phyloP scores from a whole-genome alignment of 2,888 invertebrate genomes.

The Acleris holmiana region DNA sequence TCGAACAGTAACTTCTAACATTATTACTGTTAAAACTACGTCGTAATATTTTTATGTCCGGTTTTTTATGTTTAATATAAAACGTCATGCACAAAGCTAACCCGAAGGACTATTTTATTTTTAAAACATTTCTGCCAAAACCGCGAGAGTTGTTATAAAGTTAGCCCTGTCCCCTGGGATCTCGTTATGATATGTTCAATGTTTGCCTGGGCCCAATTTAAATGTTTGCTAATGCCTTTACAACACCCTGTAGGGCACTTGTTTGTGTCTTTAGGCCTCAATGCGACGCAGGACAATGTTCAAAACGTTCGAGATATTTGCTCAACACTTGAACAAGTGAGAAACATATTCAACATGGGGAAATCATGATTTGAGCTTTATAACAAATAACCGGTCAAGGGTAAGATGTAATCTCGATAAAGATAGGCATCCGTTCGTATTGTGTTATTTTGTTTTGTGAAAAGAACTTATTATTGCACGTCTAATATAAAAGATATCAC shows the following conservation, averaged over 20 bases:
- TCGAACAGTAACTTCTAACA: too few relatives aligned
- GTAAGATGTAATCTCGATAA: not conserved
- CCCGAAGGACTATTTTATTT: not conserved
- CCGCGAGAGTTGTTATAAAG: conserved; percentile 58
- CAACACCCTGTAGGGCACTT: conserved; percentile 37
- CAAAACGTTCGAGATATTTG: conserved; percentile 23
- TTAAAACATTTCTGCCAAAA: conserved; percentile 36
- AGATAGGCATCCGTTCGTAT: too few relatives aligned
- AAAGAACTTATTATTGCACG: too few relatives aligned
- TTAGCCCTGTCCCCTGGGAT: conserved; percentile 59
- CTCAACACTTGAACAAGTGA: conserved; percentile 15
- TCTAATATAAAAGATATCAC: too few relatives aligned
- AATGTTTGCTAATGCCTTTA: conserved; percentile 62
- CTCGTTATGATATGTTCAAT: conserved; percentile 74
- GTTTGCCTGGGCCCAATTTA: conserved; percentile 69
- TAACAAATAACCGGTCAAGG: not conserved
- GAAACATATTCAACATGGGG: too few relatives aligned
- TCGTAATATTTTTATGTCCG: too few relatives aligned
- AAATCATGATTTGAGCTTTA: not conserved
- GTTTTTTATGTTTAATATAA: too few relatives aligned
- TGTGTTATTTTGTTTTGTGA: too few relatives aligned
- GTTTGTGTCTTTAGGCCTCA: conserved; percentile 30
- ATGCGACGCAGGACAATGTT: conserved; percentile 22
- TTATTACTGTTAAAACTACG: too few relatives aligned
- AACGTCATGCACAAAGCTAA: not conserved